Conservation (phyloP, 30 jellyfish, hydroid and myxozoan species). For the Haliclystus octoradiatus region DNA sequence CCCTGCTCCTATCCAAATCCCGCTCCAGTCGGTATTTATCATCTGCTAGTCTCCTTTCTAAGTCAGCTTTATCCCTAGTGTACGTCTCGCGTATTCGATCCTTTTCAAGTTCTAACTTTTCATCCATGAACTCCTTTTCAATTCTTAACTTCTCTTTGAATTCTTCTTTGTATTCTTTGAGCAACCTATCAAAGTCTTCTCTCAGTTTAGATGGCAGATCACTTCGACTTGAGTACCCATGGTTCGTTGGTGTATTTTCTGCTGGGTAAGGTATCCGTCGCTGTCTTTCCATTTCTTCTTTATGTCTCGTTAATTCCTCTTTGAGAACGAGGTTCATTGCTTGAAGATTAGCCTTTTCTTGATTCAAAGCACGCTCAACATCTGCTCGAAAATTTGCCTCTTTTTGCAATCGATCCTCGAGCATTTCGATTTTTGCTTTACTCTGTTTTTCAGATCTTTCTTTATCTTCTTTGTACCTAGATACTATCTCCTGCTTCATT, state of each 20-base stretch:
- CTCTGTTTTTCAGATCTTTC: conserved; percentile 31
- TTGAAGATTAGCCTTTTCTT: conserved; percentile 51
- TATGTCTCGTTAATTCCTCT: conserved; percentile 49
- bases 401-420: conserved; percentile 50
- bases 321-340: conserved; percentile 60
- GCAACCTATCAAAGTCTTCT: conserved; percentile 78
- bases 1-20: conserved; percentile 62
- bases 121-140: conserved; percentile 59
- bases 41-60: conserved; percentile 45
- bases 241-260: conserved; percentile 35
- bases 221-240: conserved; percentile 28
- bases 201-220: conserved; percentile 68
- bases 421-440: conserved; percentile 24
- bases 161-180: conserved; percentile 60
- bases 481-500: conserved; percentile 33
- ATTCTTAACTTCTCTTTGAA: conserved; percentile 38
- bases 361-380: conserved; percentile 41
- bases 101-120: conserved; percentile 49
- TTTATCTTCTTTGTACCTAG: conserved; percentile 22
- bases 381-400: conserved; percentile 43
- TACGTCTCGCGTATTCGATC: conserved; percentile 34
- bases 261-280: conserved; percentile 34
- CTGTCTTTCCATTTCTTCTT: conserved; percentile 72
- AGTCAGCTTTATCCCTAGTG: conserved; percentile 41
- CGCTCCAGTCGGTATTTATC: conserved; percentile 67